Percentiles rank a stretch among this genome's conserved stretches.
These are phyloP conservation scores for Eudemis profundana DNA, from an alignment of 2,888 invertebrate species.

Conservation along the genomic window DNA sequence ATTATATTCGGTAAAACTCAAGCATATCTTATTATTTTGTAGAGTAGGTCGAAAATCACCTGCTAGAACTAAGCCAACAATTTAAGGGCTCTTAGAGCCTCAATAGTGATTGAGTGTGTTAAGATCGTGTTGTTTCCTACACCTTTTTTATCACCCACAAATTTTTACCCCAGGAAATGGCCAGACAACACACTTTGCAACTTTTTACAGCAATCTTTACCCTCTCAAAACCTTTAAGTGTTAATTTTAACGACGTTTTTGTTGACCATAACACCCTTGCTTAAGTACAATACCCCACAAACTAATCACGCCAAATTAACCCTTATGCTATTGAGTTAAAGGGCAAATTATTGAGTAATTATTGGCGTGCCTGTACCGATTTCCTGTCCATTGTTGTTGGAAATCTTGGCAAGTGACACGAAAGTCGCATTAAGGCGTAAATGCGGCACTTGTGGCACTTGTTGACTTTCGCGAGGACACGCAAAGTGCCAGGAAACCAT, in stretches of 20 bases:
- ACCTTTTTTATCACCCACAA: slow-evolving; percentile 16
- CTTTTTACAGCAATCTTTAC: slow-evolving; percentile 35
- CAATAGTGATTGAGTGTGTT: neutral
- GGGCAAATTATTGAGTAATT: slow-evolving; percentile 8
- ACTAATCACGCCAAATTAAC: neutral
- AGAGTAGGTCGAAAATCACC: too few relatives aligned
- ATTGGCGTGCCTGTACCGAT: slow-evolving; percentile 32
- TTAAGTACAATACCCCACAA: slow-evolving; percentile 18
- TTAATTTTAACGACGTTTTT: slow-evolving; percentile 46
- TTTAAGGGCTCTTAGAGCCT: neutral
- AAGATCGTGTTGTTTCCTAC: slow-evolving; percentile 10
- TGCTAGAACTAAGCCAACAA: slow-evolving; percentile 1
- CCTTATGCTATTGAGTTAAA: slow-evolving; percentile 6
- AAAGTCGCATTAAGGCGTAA: slow-evolving; percentile 59
- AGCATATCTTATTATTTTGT: too few relatives aligned
- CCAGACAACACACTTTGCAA: slow-evolving; percentile 33
- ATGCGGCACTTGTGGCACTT: slow-evolving; percentile 43
- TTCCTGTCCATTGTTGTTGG: slow-evolving; percentile 35
- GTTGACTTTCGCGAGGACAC: slow-evolving; percentile 55
- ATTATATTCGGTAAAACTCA: too few relatives aligned
- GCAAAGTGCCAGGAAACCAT: slow-evolving; percentile 73
- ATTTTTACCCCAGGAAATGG: slow-evolving; percentile 34
- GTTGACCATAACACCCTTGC: slow-evolving; percentile 37
- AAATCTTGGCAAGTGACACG: slow-evolving; percentile 53
- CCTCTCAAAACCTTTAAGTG: slow-evolving; percentile 42